phyloP scores from a whole-genome alignment of 2,797 vertebrate genomes.

The Danio kyathit region DNA sequence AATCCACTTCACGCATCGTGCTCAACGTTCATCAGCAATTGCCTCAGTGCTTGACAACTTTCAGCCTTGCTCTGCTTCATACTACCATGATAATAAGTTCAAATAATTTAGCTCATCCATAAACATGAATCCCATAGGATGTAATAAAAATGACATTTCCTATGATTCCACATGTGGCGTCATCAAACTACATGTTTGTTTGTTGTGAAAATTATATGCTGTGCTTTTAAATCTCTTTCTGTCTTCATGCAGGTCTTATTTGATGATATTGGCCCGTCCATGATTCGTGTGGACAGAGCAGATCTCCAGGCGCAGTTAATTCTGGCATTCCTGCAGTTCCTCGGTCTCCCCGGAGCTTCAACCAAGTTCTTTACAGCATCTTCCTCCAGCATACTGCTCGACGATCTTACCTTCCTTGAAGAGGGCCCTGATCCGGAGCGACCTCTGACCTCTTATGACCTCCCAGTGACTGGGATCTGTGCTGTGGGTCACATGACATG shows the following conservation, averaged over 20 bases:
- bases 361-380: slow-evolving; percentile 68
- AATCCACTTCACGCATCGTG: no score
- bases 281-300: slow-evolving; percentile 83
- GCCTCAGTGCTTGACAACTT: no score
- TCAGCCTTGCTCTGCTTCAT: no score
- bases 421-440: slow-evolving; percentile 67
- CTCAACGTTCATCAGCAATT: no score
- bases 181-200: no score
- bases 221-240: not conserved
- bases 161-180: no score
- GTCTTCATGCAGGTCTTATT: slow-evolving; percentile 86
- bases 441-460: slow-evolving; percentile 78
- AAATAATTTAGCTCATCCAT: no score
- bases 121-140: no score
- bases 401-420: slow-evolving; percentile 84
- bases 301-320: slow-evolving; percentile 82
- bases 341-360: slow-evolving; percentile 84
- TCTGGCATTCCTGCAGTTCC: slow-evolving; percentile 87
- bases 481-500: slow-evolving; percentile 85
- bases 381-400: slow-evolving; percentile 82
- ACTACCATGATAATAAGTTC: no score
- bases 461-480: slow-evolving; percentile 77
- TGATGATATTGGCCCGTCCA: slow-evolving; percentile 91
- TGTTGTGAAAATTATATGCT: no score
- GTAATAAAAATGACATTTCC: no score